A percentile compares a stretch with the other conserved stretches of the same genome.
These are phyloP conservation scores for Drosophila pseudotalamancana DNA, from an alignment of 2,888 invertebrate genomes.

Conservation along the genomic window DNA sequence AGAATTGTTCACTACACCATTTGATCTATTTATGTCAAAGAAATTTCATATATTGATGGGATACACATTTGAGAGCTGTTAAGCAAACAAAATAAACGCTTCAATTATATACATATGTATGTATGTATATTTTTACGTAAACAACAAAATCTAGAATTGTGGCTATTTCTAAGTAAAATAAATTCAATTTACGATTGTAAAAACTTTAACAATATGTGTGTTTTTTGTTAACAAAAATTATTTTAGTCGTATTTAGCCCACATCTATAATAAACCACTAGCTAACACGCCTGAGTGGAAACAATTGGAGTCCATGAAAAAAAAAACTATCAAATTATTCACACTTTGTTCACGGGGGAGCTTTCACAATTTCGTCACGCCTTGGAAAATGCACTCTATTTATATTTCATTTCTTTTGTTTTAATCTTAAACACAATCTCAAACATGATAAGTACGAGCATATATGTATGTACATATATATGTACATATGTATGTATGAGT, in stretches of 20 bases:
- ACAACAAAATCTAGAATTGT: conserved; percentile 19
- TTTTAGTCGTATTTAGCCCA: not conserved
- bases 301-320: conserved; percentile 5
- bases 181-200: not conserved
- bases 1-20: not conserved
- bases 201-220: not conserved
- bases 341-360: conserved; percentile 49
- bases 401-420: conserved; percentile 5
- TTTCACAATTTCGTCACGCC: conserved; percentile 55
- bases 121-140: conserved; percentile 18
- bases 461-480: conserved; percentile 14
- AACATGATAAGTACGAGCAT: conserved; percentile 10
- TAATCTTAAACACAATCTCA: conserved; percentile 11
- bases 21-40: conserved; percentile 37
- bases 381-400: conserved; percentile 26
- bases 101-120: conserved; percentile 2
- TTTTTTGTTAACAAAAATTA: not conserved
- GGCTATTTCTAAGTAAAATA: conserved; percentile 9
- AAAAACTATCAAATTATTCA: conserved; percentile 9
- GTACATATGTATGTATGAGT: conserved; percentile 17
- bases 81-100: conserved; percentile 4
- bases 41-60: conserved; percentile 30
- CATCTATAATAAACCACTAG: conserved; percentile 5
- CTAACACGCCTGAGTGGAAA: conserved; percentile 17
- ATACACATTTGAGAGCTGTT: conserved; percentile 17